Evolutionary conservation across 2,797 vertebrate species (phyloP), one percentile per base, ranked within the genome.

Genomic region (Eremophila alpestris): DNA sequence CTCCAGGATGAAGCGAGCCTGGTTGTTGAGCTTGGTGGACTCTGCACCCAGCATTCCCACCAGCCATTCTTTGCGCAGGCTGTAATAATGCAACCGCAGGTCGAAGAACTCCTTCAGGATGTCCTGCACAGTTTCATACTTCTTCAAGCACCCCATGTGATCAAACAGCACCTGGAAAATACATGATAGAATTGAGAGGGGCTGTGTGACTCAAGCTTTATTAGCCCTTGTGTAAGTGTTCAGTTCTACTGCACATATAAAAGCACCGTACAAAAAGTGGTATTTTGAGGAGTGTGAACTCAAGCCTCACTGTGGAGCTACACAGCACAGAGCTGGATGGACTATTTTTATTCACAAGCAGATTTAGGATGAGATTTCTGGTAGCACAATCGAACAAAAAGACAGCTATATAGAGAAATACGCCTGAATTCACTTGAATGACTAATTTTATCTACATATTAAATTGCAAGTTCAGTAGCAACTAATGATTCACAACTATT

Each of bases 71-170:
- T 99, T 99, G 96, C 99, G 98, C 95, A 99, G 98, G 92, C 98
- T 98, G 83, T 99, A 99, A 94, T 99, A 99, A 95, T 99, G 98
- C 94, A 99, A 97, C n/a, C 99, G 98, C 89, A 99, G 98, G 95
- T 99, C 99, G 81, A 99, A 99, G 98, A 99, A 99, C 97, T 99
- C 99, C 97, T 98, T 99, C 91, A 99, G 94, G 95, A 99, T 99
- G 90, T 99, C 99, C 38, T 99, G 98, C 62, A 99, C 99, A 5
- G 99, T 99, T 88, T 99, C 99, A 17, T 99, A 99, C 87, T 99
- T 98, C 98, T 99, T 99, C 74, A 99, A 80, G 97, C 99, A 99
- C 40, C 99, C 99, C 99, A 99, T 99, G 96, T 99, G 99, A 97
- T 99, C 99, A 97, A 99, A 99, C 38, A 99, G 98, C 97, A 99